Conservation (phyloP, 2,113 vertebrate genomes). For the Lasiurus cinereus region DNA sequence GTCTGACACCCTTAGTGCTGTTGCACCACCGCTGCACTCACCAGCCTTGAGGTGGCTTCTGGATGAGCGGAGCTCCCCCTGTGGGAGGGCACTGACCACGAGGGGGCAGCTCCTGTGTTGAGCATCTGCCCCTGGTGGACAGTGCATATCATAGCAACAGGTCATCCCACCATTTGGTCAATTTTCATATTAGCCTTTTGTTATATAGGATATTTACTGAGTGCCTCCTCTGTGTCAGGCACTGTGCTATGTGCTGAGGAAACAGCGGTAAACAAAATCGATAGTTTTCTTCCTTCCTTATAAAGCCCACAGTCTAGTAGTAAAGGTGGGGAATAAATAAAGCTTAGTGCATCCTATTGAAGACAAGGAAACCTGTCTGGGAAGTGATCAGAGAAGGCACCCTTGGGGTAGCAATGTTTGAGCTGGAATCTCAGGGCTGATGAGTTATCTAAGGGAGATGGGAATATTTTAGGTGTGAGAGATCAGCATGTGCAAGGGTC, state of each 20-base stretch:
- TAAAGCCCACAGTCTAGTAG: not conserved
- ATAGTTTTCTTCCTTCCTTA: not conserved
- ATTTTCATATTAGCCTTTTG: no score
- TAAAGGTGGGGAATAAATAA: constrained; percentile 18
- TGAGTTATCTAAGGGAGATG: not conserved
- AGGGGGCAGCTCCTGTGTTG: no score
- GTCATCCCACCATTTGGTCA: no score
- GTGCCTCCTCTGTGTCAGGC: constrained; percentile 8
- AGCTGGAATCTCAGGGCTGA: not conserved
- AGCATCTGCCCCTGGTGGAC: no score
- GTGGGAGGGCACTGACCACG: no score
- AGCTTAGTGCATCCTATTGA: not conserved
- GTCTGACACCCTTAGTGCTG: no score
- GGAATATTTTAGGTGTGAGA: not conserved
- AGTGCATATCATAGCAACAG: no score
- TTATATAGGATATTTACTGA: constrained; percentile 16
- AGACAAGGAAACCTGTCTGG: not conserved
- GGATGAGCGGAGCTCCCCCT: no score
- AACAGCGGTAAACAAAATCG: not conserved
- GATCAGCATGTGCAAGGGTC: not conserved
- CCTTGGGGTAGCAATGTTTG: not conserved
- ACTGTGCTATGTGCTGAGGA: constrained; percentile 22
- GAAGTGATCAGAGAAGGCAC: not conserved
- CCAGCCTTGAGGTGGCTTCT: no score
- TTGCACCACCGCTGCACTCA: no score